Base-by-base conservation (phyloP, 2,113 vertebrate species). In the Melospiza melodia region DNA sequence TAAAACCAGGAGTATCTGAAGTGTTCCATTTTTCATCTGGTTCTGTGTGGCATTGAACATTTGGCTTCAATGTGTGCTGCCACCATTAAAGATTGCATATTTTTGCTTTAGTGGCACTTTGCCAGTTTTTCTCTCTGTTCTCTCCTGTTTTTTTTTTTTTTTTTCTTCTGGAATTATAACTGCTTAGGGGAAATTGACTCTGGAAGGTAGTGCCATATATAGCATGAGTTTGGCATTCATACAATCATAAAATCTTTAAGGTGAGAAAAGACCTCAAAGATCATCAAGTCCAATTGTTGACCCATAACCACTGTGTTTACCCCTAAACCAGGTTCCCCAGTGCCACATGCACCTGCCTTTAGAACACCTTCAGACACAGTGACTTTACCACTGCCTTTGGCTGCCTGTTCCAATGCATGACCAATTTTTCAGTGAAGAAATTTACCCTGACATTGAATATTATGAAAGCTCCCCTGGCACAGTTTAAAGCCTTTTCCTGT, bases 371-470 rank as follows among this genome's bases (percentile, higher is more conserved):
- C 20, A 68, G n/a, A 22, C 24, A 25, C 0, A 0, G 20, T 12
- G n/a, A 54, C 24, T 82, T 48, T 17, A 12, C 13, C 12, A 17
- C 15, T 54, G n/a, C 37, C 28, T 44, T 35, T 27, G 31, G 16
- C 49, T 65, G 59, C 18, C 30, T n/a, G 6, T 12, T 46, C 19
- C 30, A 68, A 10, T 46, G 46, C 24, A 27, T 25, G 33, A 24
- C 6, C 30, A 46, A 14, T 20, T 28, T 5, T n/a, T 39, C 23
- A 61, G 19, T 18, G 33, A 41, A 54, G n/a, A 68, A 48, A 61
- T 31, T 39, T 48, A 30, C 33, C 23, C 13, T 46, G 31, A 25
- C 17, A 48, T 2, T 0, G 0, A 68, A 25, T 48, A 28, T 5
- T 24, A 35, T 11, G n/a, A 65, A 54, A 54, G 7, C 30, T 61